Base-by-base conservation (phyloP, 2,888 invertebrate species). In the Melinopterus prodromus region DNA sequence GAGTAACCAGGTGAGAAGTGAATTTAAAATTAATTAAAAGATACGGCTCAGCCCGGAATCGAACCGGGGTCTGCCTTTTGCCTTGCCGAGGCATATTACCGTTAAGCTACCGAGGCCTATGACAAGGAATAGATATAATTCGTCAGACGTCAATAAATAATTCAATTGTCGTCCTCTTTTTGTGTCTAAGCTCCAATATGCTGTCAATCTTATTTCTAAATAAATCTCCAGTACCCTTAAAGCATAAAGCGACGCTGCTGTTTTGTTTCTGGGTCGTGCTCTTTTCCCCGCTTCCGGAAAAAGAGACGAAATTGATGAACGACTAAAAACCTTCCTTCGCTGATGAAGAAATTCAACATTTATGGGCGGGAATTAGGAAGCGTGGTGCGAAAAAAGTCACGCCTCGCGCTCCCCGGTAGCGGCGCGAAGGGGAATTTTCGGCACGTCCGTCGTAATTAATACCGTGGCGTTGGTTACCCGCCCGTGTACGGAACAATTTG, bases 361-460 rank as follows among this genome's bases (percentile, higher is more conserved):
- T 53, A 53, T 53, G 53, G 53, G 53, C 53, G 53, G 53, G 53
- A 53, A 53, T 53, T 53, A 53, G 53, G 53, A 53, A 53, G 53
- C 53, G 53, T 7, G 53, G 3, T 53, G 53, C 12, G 53, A 53
- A 53, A 53, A 53, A 53, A 53, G 53, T 53, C 53, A 53, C 53
- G 53, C 53, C 53, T 53, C 53, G 53, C 53, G 53, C 53, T 7
- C 9, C 53, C 53, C 53, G 7, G 7, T 71, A 35, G 35, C n/a
- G 74, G 74, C 37, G 74, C 37, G 53, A 53, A 53, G 53, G 53
- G 53, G 53, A 36, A 74, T 74, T 74, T 74, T 74, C 35, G 35
- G 74, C 74, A 35, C 74, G 37, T 35, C 37, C 74, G 53, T 12
- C 35, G 74, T 74, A 74, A 74, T 74, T 74, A 74, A 74, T 74